These are phyloP conservation scores for Scatophagus argus DNA, from an alignment of 2,113 vertebrate species.

Conservation along the genomic window DNA sequence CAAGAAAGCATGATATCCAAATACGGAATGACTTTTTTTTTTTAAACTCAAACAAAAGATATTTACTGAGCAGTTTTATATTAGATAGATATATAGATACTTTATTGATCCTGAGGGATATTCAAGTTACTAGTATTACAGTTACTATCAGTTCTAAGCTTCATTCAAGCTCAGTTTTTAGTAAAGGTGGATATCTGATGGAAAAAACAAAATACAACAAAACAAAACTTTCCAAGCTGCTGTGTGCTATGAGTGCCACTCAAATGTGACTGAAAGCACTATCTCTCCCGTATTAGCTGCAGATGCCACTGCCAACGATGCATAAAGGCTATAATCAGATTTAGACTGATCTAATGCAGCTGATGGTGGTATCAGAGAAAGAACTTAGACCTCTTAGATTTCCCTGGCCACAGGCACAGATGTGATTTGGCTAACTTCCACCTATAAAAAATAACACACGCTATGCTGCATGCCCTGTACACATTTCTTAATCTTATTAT, in stretches of 20 bases:
- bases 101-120: too few species aligned
- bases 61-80: neutral
- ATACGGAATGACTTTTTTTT: neutral
- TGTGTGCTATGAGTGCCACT: neutral
- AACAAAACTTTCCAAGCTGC: neutral
- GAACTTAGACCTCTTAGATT: slow-evolving; percentile 62
- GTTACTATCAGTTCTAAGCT: neutral
- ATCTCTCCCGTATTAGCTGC: slow-evolving; percentile 2
- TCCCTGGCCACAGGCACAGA: slow-evolving; percentile 52
- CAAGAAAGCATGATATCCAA: neutral
- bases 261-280: slow-evolving; percentile 15
- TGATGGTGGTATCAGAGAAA: slow-evolving; percentile 36
- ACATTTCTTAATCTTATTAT: slow-evolving; percentile 31
- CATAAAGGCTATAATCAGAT: slow-evolving; percentile 17
- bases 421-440: slow-evolving; percentile 37
- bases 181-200: neutral
- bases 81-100: too few species aligned
- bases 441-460: slow-evolving; percentile 50
- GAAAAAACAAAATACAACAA: too few species aligned
- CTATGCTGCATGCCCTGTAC: slow-evolving; percentile 16
- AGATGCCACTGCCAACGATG: neutral
- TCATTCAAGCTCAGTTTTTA: neutral
- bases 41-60: neutral
- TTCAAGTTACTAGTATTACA: too few species aligned
- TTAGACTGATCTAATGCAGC: slow-evolving; percentile 41